A percentile compares a stretch with the other conserved stretches of the same genome.
phyloP scores from a whole-genome alignment of 2,113 vertebrate species.

The Glaucidium brasilianum region DNA sequence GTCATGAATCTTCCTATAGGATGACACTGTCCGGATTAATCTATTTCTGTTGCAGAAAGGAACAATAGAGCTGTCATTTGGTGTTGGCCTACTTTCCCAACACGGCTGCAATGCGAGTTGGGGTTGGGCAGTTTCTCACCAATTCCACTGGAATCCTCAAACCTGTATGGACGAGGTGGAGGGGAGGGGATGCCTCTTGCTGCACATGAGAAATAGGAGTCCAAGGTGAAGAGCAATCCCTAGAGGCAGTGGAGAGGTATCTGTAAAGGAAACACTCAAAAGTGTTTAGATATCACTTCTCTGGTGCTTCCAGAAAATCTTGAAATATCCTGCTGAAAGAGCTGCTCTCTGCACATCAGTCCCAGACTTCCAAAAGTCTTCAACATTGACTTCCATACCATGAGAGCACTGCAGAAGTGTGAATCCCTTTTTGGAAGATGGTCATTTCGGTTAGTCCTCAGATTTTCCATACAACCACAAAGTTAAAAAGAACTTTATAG shows the following conservation, averaged over 20 bases:
- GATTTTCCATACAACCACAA: background rate
- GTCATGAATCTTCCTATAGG: background rate
- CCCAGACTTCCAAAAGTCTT: background rate
- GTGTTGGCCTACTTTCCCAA: background rate
- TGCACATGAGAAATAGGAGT: rapidly evolving
- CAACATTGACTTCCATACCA: background rate
- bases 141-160: background rate
- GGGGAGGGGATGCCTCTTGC: background rate
- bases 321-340: background rate
- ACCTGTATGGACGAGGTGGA: rapidly evolving
- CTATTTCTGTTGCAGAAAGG: background rate
- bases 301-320: background rate
- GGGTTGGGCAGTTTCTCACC: background rate
- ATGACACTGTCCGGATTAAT: background rate
- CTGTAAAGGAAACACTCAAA: background rate
- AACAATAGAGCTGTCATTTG: background rate
- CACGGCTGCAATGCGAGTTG: rapidly evolving
- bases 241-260: background rate
- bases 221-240: background rate
- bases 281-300: rapidly evolving
- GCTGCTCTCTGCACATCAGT: background rate
- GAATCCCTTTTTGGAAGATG: background rate
- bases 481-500: background rate
- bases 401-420: rapidly evolving
- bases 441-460: background rate